Conservation (phyloP, 2,113 vertebrate species). For the Catharus minimus region DNA sequence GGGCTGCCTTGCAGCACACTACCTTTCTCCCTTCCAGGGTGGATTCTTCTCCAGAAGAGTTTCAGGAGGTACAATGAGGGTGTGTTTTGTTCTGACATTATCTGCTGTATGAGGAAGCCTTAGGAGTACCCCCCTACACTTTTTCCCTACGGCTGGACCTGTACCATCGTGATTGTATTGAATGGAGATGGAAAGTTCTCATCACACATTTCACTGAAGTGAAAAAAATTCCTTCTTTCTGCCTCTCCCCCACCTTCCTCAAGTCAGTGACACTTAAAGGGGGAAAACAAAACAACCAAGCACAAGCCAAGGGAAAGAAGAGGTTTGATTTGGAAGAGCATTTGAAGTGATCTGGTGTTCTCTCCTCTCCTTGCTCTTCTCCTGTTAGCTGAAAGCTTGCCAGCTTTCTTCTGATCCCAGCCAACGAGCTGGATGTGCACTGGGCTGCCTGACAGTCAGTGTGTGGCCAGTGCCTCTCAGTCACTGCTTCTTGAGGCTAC, state of each 20-base stretch:
- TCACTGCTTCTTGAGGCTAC: neutral
- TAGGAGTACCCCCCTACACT: neutral
- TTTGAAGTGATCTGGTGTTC: neutral
- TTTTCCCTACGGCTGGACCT: neutral
- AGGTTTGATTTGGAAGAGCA: neutral
- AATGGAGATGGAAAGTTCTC: neutral
- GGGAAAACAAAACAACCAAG: neutral
- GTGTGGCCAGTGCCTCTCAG: neutral
- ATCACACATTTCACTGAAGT: accelerated
- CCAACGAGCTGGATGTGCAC: neutral
- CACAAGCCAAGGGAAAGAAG: neutral
- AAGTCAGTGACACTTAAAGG: neutral
- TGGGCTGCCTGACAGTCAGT: neutral
- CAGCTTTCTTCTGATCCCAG: neutral
- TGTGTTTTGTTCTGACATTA: neutral
- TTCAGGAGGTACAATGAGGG: neutral
- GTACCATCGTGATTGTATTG: neutral
- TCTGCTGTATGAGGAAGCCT: neutral
- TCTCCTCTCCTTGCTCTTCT: neutral
- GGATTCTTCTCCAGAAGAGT: neutral
- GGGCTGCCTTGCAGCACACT: neutral
- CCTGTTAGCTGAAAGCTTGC: neutral
- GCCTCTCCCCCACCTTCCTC: neutral
- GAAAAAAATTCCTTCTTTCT: neutral
- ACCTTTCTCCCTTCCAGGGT: neutral